phyloP scores from a whole-genome alignment of 1,140 invertebrate species.

The Stegodyphus dumicola region DNA sequence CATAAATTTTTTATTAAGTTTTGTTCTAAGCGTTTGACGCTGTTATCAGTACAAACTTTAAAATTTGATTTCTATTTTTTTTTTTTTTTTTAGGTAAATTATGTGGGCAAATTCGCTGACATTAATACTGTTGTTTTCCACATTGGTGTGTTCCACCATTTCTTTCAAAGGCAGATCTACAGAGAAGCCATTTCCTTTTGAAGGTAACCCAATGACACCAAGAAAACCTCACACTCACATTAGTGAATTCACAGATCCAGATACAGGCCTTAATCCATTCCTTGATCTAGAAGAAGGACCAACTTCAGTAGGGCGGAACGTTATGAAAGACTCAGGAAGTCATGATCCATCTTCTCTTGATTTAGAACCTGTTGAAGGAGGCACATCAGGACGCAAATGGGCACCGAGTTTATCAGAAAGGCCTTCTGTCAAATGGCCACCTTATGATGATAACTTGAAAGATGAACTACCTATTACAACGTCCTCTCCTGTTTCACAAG shows the following conservation, averaged over 20 bases:
- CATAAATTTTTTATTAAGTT: too few relatives aligned
- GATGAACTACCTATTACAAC: neutral
- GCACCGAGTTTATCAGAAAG: neutral
- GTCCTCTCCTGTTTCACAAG: neutral
- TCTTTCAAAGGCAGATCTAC: neutral
- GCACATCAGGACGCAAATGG: neutral
- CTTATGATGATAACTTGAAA: neutral
- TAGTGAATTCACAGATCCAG: conserved; percentile 47
- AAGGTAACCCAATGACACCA: neutral
- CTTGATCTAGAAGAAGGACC: conserved; percentile 32
- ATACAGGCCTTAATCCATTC: conserved; percentile 38
- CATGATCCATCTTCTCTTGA: conserved; percentile 10
- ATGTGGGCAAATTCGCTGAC: too few relatives aligned
- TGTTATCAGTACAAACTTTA: too few relatives aligned
- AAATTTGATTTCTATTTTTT: too few relatives aligned
- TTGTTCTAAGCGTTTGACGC: too few relatives aligned
- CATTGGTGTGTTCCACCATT: neutral
- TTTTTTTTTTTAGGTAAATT: too few relatives aligned
- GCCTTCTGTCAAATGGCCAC: neutral
- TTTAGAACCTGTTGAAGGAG: conserved; percentile 40
- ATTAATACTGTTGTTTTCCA: neutral
- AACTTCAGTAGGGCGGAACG: conserved; percentile 6
- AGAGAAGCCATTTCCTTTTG: conserved; percentile 26
- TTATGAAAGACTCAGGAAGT: conserved; percentile 34
- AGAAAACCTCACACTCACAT: conserved; percentile 31